Base-by-base conservation (phyloP, 1,140 invertebrate genomes). In the Venturia canescens region DNA sequence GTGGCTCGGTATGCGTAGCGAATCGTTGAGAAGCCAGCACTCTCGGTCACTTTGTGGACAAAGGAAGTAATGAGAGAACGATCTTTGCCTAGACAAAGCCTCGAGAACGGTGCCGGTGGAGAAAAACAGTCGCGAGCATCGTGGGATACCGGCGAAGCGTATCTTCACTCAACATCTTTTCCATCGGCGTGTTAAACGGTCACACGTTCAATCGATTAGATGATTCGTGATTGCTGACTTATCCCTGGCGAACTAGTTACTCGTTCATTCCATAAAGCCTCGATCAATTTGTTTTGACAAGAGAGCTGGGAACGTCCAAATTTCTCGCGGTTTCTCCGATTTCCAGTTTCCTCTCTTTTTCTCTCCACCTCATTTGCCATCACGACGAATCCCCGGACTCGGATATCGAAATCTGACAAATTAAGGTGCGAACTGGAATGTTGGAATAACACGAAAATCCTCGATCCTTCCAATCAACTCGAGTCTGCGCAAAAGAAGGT, bases 21-120 rank as follows among this genome's bases (percentile, higher is more conserved):
- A 48, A 23, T 71, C 69, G 69, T 71, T 27, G 69, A 38, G 69
- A 71, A 38, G 16, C 50, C 16, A n/a, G n/a, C n/a, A 53, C n/a
- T 53, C 50, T n/a, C 50, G 50, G n/a, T 21, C 50, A 48, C 69
- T 71, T 71, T 34, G 60, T 63, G 21, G 60, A 63, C 60, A 63
- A 63, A 63, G 21, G 60, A 63, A 26, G 60, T 63, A 26, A 63
- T 26, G 60, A 63, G 60, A 63, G 26, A 63, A 23, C 23, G 60
- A 63, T 63, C 60, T 63, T 63, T 27, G 26, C 23, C 23, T 63
- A 63, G 60, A 63, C 53, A 57, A 57, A 57, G 53, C 23, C 23
- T 21, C 27, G 2, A 63, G 60, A 63, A 63, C 26, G n/a, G 6
- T 63, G 60, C 21, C 4, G 27, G 21, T 26, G n/a, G 23, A 27